Conservation (phyloP, 2,113 vertebrate genomes). For the Amazona guildingii region DNA sequence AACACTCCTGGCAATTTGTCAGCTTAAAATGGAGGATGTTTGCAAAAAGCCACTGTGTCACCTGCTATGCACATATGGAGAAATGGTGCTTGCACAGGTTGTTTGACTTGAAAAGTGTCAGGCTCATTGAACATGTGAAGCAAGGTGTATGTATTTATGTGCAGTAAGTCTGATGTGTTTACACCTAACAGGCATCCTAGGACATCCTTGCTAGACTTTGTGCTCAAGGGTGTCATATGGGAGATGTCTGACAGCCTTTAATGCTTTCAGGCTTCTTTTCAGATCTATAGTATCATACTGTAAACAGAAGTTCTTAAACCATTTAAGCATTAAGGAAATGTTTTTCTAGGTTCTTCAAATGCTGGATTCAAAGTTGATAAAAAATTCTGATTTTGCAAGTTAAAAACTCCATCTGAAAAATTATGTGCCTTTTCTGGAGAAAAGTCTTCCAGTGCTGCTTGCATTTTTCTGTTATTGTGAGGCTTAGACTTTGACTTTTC, state of each 20-base stretch:
- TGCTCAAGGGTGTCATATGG: background rate
- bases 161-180: background rate
- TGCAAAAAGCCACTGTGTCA: background rate
- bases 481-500: background rate
- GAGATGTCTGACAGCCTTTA: background rate
- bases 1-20: background rate
- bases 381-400: background rate
- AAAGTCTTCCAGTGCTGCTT: background rate
- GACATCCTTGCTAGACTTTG: background rate
- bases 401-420: background rate
- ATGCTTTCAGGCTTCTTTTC: background rate
- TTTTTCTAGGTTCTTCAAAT: background rate
- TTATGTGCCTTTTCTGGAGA: background rate
- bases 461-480: background rate
- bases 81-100: background rate
- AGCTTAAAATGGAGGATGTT: background rate
- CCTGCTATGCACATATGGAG: background rate
- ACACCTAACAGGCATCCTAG: background rate
- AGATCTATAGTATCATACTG: background rate
- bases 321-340: background rate
- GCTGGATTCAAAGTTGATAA: background rate
- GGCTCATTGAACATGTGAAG: background rate
- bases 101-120: background rate
- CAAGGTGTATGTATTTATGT: background rate
- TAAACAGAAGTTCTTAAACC: background rate